phyloP scores from a whole-genome alignment of 2,113 vertebrate species.

The Etheostoma spectabile region DNA sequence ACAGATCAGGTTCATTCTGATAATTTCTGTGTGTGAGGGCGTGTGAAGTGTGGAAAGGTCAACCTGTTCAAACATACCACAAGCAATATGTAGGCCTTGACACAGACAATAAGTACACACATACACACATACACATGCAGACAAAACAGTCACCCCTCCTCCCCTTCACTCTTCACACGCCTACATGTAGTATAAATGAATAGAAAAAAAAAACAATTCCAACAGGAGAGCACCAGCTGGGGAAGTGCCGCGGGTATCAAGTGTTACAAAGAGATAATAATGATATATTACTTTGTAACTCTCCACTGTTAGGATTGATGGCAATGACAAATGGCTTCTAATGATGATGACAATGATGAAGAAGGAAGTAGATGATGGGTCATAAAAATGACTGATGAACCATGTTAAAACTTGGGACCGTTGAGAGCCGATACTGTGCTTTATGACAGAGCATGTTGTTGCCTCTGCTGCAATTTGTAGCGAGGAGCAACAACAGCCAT shows the following conservation, averaged over 20 bases:
- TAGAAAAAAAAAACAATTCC: constrained; percentile 17
- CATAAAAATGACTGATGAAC: constrained; percentile 81
- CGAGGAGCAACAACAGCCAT: constrained; percentile 64
- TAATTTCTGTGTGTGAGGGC: background rate
- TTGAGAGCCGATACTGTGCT: constrained; percentile 51
- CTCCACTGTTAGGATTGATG: constrained; percentile 70
- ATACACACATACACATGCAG: background rate
- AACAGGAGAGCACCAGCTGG: constrained; percentile 52
- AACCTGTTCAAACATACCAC: background rate
- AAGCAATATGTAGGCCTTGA: constrained; percentile 1
- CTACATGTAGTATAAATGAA: constrained; percentile 29
- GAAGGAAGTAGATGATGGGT: constrained; percentile 75
- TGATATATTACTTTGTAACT: constrained; percentile 77
- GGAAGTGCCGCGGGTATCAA: constrained; percentile 41
- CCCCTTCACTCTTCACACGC: background rate
- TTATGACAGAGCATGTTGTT: constrained; percentile 72
- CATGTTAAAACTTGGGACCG: constrained; percentile 54
- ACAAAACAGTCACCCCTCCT: background rate
- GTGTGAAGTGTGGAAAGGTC: constrained; percentile 3
- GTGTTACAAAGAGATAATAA: constrained; percentile 78
- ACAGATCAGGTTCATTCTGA: constrained; percentile 26
- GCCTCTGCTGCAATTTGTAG: constrained; percentile 79
- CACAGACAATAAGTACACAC: fast-evolving
- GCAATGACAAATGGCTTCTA: constrained; percentile 77
- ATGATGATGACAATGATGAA: constrained; percentile 83